phyloP scores from a whole-genome alignment of 2,113 vertebrate species.

The Smithornis capensis region DNA sequence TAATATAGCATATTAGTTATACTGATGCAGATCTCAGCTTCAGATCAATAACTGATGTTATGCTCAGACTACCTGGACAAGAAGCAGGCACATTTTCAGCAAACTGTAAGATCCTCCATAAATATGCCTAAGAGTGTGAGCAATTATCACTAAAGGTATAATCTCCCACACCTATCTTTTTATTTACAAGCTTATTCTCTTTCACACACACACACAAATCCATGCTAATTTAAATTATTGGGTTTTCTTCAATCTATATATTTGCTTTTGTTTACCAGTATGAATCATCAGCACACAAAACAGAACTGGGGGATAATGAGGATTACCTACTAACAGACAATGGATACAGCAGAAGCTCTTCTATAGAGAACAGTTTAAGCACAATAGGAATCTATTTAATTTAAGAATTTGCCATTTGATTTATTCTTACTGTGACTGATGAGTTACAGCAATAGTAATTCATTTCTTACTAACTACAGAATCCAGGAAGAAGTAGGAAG shows the following conservation, averaged over 20 bases:
- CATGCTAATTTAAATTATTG: neutral
- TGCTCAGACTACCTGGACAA: neutral
- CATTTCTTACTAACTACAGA: neutral
- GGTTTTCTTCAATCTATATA: neutral
- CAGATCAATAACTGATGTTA: neutral
- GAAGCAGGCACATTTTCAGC: neutral
- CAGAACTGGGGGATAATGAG: neutral
- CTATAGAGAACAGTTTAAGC: neutral
- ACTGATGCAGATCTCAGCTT: neutral
- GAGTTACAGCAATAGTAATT: neutral
- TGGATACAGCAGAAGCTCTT: neutral
- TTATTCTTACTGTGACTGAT: neutral
- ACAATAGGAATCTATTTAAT: neutral
- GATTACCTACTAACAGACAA: neutral
- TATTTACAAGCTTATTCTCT: neutral
- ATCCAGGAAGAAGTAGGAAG: neutral
- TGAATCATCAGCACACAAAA: neutral
- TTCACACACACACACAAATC: neutral
- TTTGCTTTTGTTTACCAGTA: neutral
- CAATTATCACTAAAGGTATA: neutral
- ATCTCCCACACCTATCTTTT: neutral
- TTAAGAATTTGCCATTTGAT: neutral
- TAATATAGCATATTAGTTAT: neutral
- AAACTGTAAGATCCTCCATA: neutral
- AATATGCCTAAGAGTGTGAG: neutral